Evolutionary conservation across 2,888 invertebrate species (phyloP), one percentile per base, ranked within the genome.

Genomic region (Megastigmus dorsalis): DNA sequence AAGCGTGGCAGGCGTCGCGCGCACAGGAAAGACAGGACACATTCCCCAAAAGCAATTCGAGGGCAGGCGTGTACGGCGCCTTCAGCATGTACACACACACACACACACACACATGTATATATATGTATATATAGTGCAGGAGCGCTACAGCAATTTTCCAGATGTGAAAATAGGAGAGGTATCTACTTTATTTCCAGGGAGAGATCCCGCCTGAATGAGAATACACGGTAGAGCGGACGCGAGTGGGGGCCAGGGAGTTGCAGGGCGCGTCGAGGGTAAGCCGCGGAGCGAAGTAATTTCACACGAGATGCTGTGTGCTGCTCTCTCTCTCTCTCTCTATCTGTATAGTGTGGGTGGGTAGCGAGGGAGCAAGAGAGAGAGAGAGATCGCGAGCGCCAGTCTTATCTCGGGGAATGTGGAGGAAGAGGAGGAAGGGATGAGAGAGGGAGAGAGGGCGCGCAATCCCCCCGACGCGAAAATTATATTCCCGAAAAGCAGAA

Each of bases 201-300:
- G 83, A 84, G 77, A 76, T 75, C 82, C 83, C 82, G 79, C 75
- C 80, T 79, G 86, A 86, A 86, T 84, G 85, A 85, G 86, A 85
- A 87, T 87, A 84, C 83, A 86, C 85, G 82, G 80, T 81, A 78
- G 78, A 76, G 70, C 60, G 74, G 82, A 78, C 79, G 82, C 81
- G 78, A 78, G 78, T 76, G 70, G 57, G 74, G 82, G 78, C 79
- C 81, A 80, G 78, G 77, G 71, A 83, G 83, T 79, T 80, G 82
- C 81, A 78, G 81, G 77, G 75, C 67, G 78, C 84, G 83, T 83
- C 84, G 83, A 83, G 86, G 85, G 84, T 86, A 86, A 87, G 85
- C 86, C 87, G 83, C 85, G 84, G 80, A 84, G 86, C 86, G 82
- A 86, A 88, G 87, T 88, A 87, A 88, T 88, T 88, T 87, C 85